phyloP scores from a whole-genome alignment of 1,140 invertebrate genomes.

The Diabrotica undecimpunctata region DNA sequence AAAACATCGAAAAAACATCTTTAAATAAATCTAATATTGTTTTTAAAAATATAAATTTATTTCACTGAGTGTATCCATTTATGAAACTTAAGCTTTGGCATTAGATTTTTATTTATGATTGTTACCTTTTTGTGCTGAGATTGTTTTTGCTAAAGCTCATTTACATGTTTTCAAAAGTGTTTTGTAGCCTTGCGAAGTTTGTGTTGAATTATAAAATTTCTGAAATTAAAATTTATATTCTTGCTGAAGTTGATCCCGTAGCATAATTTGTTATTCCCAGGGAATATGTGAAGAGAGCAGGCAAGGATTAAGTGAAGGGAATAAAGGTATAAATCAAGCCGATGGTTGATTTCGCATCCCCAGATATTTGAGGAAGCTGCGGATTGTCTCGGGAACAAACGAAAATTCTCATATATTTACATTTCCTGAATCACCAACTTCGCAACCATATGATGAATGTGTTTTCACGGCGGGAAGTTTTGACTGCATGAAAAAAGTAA shows the following conservation, averaged over 20 bases:
- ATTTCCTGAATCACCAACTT: constrained; percentile 24
- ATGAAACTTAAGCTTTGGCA: too few relatives aligned
- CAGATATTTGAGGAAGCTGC: constrained; percentile 4
- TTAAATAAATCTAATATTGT: too few relatives aligned
- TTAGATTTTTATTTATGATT: too few relatives aligned
- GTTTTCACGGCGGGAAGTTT: neutral
- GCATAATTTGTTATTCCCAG: neutral
- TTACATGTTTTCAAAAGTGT: too few relatives aligned
- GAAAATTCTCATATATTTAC: constrained; percentile 25
- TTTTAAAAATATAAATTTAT: too few relatives aligned
- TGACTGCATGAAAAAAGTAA: neutral
- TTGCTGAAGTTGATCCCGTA: neutral
- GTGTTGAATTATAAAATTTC: neutral
- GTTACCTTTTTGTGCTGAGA: too few relatives aligned
- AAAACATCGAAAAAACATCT: too few relatives aligned
- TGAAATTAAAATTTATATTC: constrained; percentile 1
- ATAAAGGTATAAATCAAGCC: constrained; percentile 11
- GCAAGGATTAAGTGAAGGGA: neutral
- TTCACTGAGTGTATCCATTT: too few relatives aligned
- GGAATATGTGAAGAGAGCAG: neutral
- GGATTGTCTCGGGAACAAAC: constrained; percentile 9
- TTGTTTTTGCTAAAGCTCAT: too few relatives aligned
- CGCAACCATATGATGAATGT: constrained; percentile 14
- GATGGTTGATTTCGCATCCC: constrained; percentile 8
- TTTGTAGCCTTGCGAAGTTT: neutral